A percentile compares a stretch with the other conserved stretches of the same genome.
Conservation (phyloP, 2,888 invertebrate genomes). For the Drosophila ustulata region DNA sequence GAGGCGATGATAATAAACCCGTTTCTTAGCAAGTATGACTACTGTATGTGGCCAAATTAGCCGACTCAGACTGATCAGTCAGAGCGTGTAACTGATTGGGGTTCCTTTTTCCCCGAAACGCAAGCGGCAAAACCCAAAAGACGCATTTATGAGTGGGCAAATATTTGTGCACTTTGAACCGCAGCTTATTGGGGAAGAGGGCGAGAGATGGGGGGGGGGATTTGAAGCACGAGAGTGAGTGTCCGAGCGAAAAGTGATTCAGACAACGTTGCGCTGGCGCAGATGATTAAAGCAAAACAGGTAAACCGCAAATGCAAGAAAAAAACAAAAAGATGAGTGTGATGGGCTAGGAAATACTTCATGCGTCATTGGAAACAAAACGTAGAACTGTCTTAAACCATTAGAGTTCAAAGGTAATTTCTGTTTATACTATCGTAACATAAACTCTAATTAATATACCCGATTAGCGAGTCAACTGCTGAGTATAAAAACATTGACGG, state of each 20-base stretch:
- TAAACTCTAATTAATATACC: neutral
- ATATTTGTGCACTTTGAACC: conserved; percentile 70
- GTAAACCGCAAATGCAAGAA: conserved; percentile 40
- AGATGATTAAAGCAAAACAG: conserved; percentile 58
- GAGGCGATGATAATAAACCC: conserved; percentile 51
- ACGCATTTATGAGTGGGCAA: conserved; percentile 52
- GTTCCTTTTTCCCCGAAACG: conserved; percentile 1
- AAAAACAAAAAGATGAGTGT: neutral
- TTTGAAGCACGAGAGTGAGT: neutral
- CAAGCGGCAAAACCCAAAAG: conserved; percentile 34
- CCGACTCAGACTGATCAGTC: conserved; percentile 28
- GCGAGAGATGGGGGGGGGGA: neutral
- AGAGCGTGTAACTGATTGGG: conserved; percentile 5
- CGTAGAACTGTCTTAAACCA: neutral
- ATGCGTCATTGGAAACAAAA: neutral
- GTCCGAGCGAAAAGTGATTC: conserved; percentile 48
- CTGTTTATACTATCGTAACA: too few species aligned
- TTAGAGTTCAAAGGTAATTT: too few species aligned
- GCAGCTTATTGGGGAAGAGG: conserved; percentile 2
- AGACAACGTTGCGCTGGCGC: conserved; percentile 45
- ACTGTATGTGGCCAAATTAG: conserved; percentile 38
- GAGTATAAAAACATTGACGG: conserved; percentile 43
- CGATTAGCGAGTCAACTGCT: neutral
- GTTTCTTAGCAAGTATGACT: conserved; percentile 52
- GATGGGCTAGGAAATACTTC: conserved; percentile 14